These are phyloP conservation scores for Hoplostethus atlanticus DNA, from an alignment of 2,797 vertebrate species.

Conservation along the genomic window DNA sequence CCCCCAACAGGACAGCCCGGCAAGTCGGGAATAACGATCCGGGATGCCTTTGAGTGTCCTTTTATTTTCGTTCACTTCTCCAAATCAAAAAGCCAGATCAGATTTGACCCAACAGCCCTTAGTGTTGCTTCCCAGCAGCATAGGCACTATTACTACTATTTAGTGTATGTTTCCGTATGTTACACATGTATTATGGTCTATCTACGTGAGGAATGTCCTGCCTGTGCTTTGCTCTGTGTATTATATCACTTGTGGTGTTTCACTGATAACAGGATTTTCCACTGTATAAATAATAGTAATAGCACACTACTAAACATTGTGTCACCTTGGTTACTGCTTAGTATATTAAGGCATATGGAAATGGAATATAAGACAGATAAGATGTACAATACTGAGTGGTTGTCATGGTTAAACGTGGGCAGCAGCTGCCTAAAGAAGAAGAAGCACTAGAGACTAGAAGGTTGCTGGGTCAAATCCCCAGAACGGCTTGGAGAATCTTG, in stretches of 20 bases:
- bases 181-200: too few relatives aligned
- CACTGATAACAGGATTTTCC: background rate
- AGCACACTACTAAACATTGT: background rate
- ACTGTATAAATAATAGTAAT: background rate
- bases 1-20: slow-evolving; percentile 36
- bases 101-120: background rate
- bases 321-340: background rate
- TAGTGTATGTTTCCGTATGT: background rate
- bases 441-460: background rate
- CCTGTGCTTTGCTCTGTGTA: too few relatives aligned
- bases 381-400: too few relatives aligned
- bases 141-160: background rate
- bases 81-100: background rate
- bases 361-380: background rate
- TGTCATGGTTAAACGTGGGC: background rate
- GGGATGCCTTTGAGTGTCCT: slow-evolving; percentile 29
- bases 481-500: background rate
- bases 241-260: background rate
- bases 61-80: background rate
- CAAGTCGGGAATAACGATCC: slow-evolving; percentile 21
- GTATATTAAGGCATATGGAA: background rate
- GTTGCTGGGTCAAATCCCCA: background rate
- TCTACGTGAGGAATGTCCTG: too few relatives aligned
- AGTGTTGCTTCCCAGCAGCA: background rate
- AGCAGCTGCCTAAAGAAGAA: background rate